Evolutionary conservation across 2,888 invertebrate species (phyloP), one percentile per base, ranked within the genome.

Genomic region (Tipula vernalis): DNA sequence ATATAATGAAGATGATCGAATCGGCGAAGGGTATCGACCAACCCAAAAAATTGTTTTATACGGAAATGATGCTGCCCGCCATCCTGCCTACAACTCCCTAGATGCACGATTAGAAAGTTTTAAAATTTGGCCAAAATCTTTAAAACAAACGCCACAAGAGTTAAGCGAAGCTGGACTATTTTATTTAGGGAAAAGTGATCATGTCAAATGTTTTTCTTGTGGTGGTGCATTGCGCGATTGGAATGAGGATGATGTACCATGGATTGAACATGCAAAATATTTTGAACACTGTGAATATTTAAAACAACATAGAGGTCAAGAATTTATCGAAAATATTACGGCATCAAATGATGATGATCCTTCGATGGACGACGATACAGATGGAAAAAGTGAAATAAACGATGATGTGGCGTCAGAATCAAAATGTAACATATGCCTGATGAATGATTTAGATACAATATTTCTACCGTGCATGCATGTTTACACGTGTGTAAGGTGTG

Each of bases 191-290:
- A 93, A 94, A 88, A 95, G 95, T 39, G 98, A 98, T 90, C 95
- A 96, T 89, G 96, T 97, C 0, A 94, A 96, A 87, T 98, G 98
- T 90, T 98, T 96, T 90, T 95, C 95, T 90, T 98, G 98, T 91
- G 97, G 96, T 88, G 97, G 96, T 47, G 97, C 97, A 0, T 92
- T 98, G 3, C 95, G 96, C 89, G 96, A 97, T 90, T 98, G 98
- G 98, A 96, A 96, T 15, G 10, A 41, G 8, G 42, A 94, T 87
- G 98, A 99, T 91, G 95, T 96, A 88, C 98, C 98, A 0, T 98
- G 98, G 98, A 95, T 96, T 88, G 98, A 99, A 91, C 98, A 99
- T 91, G 98, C 98, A 0, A 93, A 95, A 44, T 98, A 98, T 98
- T 97, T 97, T 90, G 94, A 95, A 13, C 94, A 95, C 87, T 99